phyloP scores from a whole-genome alignment of 2,888 invertebrate genomes.

The Tipula vernalis region DNA sequence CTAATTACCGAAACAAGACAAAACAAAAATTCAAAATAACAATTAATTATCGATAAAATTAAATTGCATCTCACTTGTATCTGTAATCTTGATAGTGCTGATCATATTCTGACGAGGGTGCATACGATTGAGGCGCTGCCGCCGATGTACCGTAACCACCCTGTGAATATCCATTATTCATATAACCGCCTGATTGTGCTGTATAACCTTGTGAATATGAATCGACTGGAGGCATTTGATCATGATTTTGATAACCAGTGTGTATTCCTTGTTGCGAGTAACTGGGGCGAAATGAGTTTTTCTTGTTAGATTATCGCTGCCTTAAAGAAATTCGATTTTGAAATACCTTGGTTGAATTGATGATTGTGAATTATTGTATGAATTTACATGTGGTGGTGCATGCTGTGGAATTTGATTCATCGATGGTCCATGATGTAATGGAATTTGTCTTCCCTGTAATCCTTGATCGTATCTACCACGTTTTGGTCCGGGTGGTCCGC shows the following conservation, averaged over 20 bases:
- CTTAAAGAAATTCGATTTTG: background rate
- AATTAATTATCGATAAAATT: background rate
- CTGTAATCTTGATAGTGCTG: conserved; percentile 30
- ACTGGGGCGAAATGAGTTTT: background rate
- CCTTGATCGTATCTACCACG: conserved; percentile 34
- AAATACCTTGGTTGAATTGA: background rate
- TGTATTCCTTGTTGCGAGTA: conserved; percentile 25
- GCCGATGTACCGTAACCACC: conserved; percentile 27
- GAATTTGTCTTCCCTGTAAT: conserved; percentile 30
- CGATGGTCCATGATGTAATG: conserved; percentile 31
- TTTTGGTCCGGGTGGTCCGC: conserved; percentile 33
- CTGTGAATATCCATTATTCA: conserved; percentile 34
- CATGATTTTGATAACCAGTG: conserved; percentile 28
- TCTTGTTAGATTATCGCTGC: background rate
- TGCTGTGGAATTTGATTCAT: conserved; percentile 23
- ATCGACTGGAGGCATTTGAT: conserved; percentile 31
- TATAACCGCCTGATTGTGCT: conserved; percentile 24
- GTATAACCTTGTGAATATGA: conserved; percentile 30
- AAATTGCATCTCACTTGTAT: conserved; percentile 25
- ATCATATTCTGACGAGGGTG: conserved; percentile 30
- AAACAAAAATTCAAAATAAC: background rate
- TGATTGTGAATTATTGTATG: conserved; percentile 13
- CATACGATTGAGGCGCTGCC: conserved; percentile 26
- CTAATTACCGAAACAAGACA: background rate
- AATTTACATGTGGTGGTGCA: conserved; percentile 15